These are phyloP conservation scores for Acanthopleura granulata DNA, from an alignment of 2,888 invertebrate genomes.

Conservation along the genomic window DNA sequence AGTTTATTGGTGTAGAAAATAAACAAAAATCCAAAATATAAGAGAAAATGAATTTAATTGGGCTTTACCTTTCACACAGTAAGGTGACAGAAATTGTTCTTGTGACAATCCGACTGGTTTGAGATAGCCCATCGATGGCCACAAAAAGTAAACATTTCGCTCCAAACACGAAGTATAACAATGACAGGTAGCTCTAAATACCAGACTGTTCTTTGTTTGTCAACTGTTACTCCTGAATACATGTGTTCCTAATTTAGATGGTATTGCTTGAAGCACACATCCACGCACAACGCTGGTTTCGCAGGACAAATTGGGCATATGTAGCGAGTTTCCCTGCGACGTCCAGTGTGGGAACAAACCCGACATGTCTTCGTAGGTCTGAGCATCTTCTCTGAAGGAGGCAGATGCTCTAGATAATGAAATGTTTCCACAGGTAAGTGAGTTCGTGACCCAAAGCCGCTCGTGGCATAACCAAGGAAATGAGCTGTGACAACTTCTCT, in stretches of 20 bases:
- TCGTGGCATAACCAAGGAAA: constrained; percentile 21
- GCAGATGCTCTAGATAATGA: constrained; percentile 13
- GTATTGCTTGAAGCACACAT: neutral
- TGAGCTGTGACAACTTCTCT: neutral
- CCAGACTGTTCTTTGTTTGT: no score
- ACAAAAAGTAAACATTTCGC: no score
- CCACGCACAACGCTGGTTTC: constrained; percentile 20
- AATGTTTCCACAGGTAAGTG: neutral
- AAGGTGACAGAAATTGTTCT: no score
- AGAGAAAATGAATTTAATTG: no score
- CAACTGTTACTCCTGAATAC: no score
- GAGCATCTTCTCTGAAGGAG: constrained; percentile 19
- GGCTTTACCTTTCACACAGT: no score
- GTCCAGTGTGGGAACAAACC: neutral
- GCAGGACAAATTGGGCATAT: constrained; percentile 1
- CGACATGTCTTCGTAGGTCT: constrained; percentile 21
- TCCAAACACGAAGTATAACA: no score
- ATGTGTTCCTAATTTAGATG: neutral
- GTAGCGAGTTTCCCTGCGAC: neutral
- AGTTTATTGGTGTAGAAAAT: no score
- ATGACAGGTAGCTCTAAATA: no score
- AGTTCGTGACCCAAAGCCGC: neutral
- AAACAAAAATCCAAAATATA: no score
- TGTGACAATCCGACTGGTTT: no score
- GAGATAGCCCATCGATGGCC: no score